Base-by-base conservation (phyloP, 2,113 vertebrate species). In the Halichoeres trimaculatus region DNA sequence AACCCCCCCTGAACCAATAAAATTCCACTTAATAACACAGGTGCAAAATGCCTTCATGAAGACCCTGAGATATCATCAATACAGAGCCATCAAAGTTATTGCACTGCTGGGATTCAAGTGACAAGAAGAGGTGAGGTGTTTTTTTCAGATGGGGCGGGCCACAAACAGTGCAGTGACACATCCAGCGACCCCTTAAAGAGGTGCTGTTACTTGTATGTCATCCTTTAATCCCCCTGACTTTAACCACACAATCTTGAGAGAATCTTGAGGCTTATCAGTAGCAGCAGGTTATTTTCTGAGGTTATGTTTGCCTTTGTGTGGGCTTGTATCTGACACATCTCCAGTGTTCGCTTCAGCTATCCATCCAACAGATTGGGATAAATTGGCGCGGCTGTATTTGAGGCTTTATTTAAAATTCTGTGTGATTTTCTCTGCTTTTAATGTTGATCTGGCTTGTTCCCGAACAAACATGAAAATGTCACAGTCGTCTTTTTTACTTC, bases 1-100 rank as follows among this genome's bases (percentile, higher is more conserved):
- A 85, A 78, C 60, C 2, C 23, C 23, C 48, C 30, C 51, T 20
- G 47, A 59, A 56, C 64, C 72, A 76, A 80, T 73, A 79, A 89
- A 90, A 83, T 53, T 16, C 61, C 79, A 86, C 70, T 85, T 83
- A 77, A 88, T 84, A 84, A 85, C 45, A 56, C 36, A 50, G 63
- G 52, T 58, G 54, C 36, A 69, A 13, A 78, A 58, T 51, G 76
- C 73, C 61, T 75, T 71, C 62, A 70, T 73, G 79, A 83, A 87
- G 53, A 69, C 40, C 59, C 34, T 0, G 22, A 80, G 73, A 84
- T 80, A 73, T 70, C 57, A 71, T 84, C 85, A 78, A 75, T 80
- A 72, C 23, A 20, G 22, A 57, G 26, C 66, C 65, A 62, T 77
- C 80, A 69, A 48, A 50, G 52, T 74, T 78, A 85, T 80, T 68